A percentile compares a stretch with the other conserved stretches of the same genome.
Conservation (phyloP, 2,797 vertebrate genomes). For the Sebastes hopkinsi region DNA sequence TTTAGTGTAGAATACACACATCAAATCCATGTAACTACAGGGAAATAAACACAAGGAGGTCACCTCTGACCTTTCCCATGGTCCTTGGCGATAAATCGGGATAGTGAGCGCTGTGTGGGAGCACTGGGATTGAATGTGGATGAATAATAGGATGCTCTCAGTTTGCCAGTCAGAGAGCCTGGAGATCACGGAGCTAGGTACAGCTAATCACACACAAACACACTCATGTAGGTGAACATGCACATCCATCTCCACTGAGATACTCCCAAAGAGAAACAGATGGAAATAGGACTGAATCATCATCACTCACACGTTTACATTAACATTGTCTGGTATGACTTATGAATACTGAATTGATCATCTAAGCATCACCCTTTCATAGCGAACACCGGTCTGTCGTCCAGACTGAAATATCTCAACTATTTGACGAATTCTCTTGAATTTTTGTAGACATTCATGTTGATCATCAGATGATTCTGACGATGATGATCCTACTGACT, state of each 20-base stretch:
- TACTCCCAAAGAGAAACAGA: conserved; percentile 27
- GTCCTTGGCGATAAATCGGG: conserved; percentile 20
- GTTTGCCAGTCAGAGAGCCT: conserved; percentile 9
- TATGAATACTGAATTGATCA: not conserved
- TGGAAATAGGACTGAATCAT: conserved; percentile 29
- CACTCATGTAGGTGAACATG: not conserved
- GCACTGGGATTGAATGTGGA: conserved; percentile 26
- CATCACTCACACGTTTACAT: conserved; percentile 2
- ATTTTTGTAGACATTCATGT: not conserved
- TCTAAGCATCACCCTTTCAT: not conserved
- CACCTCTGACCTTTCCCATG: conserved; percentile 56
- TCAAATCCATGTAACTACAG: conserved; percentile 3
- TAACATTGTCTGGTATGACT: not conserved
- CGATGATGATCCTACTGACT: too few species aligned
- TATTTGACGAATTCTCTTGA: not conserved
- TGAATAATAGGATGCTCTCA: conserved; percentile 47
- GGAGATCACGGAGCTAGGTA: conserved; percentile 44
- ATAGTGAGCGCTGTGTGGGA: conserved; percentile 15
- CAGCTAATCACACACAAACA: conserved; percentile 8
- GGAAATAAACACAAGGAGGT: conserved; percentile 3
- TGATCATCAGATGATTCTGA: not conserved
- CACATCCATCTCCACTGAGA: conserved; percentile 11
- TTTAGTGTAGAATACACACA: not conserved
- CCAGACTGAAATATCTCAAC: not conserved
- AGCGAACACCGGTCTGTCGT: not conserved